phyloP scores from a whole-genome alignment of 2,797 vertebrate genomes.

The Argya squamiceps region DNA sequence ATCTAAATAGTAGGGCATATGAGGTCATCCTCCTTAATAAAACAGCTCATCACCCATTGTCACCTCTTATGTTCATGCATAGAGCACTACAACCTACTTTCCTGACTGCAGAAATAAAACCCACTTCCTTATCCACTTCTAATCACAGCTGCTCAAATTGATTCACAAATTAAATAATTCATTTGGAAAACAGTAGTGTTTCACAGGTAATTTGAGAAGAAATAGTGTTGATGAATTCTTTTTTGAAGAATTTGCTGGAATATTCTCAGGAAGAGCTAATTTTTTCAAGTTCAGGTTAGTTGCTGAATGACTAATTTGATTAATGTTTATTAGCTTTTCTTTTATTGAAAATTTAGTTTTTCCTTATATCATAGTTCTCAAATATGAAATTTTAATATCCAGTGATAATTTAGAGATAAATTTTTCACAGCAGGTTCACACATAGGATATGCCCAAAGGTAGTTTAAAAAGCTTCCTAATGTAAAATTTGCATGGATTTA shows the following conservation, averaged over 20 bases:
- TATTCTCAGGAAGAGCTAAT: background rate
- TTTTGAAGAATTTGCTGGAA: background rate
- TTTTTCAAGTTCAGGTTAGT: background rate
- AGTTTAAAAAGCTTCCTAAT: background rate
- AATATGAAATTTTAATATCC: background rate
- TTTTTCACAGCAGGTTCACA: constrained; percentile 16
- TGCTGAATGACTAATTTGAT: background rate
- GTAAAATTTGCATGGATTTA: background rate
- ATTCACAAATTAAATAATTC: background rate
- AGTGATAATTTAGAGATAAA: background rate
- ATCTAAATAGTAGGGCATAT: background rate
- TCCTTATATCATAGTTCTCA: background rate
- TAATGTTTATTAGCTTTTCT: background rate
- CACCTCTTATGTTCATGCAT: background rate
- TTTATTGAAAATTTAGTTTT: constrained; percentile 9
- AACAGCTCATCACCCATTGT: background rate
- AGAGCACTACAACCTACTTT: background rate
- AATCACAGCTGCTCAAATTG: background rate
- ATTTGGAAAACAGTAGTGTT: background rate
- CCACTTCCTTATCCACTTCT: constrained; percentile 23
- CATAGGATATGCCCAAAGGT: background rate
- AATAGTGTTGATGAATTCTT: background rate
- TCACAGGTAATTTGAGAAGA: background rate
- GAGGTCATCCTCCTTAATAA: background rate
- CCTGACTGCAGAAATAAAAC: background rate